These are phyloP conservation scores for Plodia interpunctella DNA, from an alignment of 1,140 invertebrate species.

Conservation along the genomic window DNA sequence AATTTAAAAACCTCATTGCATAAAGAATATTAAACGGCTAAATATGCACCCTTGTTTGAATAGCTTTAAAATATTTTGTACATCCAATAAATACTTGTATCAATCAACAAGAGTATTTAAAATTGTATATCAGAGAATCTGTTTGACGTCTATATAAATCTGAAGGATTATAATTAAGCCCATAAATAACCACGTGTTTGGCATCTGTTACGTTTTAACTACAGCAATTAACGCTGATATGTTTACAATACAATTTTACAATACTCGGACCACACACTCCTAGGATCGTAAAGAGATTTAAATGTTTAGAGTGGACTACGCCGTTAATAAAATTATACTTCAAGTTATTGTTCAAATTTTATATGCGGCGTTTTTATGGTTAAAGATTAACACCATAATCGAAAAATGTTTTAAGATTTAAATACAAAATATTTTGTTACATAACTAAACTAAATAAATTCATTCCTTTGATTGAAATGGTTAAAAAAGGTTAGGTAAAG, in stretches of 20 bases:
- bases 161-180: not conserved
- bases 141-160: not conserved
- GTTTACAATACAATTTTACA: conserved; percentile 7
- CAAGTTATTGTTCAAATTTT: not conserved
- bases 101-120: not conserved
- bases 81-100: too few relatives aligned
- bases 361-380: too few relatives aligned
- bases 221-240: not conserved
- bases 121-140: not conserved
- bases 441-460: too few relatives aligned
- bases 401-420: too few relatives aligned
- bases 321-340: not conserved
- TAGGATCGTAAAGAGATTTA: not conserved
- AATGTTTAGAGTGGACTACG: not conserved
- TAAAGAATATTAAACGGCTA: too few relatives aligned
- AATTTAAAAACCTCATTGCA: too few relatives aligned
- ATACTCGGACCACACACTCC: not conserved
- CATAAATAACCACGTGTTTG: conserved; percentile 4
- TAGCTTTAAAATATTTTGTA: too few relatives aligned
- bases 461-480: too few relatives aligned
- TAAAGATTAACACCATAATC: too few relatives aligned
- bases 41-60: too few relatives aligned
- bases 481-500: too few relatives aligned
- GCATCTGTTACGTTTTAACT: not conserved
- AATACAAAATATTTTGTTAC: too few relatives aligned